Conservation (phyloP, 2,797 vertebrate genomes). For the Pangasius larnaudii region DNA sequence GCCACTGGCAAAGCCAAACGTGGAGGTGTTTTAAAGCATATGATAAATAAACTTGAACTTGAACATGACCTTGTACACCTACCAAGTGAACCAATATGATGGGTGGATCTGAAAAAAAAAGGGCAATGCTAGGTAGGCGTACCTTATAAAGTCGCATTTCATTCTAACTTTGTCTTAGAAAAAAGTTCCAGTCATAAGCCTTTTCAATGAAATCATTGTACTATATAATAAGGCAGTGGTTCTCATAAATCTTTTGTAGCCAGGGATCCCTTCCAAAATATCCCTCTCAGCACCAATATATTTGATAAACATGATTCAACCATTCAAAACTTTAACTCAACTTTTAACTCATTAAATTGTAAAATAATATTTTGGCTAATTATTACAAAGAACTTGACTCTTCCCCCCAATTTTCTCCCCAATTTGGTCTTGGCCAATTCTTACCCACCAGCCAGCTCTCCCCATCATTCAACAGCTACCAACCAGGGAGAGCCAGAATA, state of each 20-base stretch:
- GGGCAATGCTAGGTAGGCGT: background rate
- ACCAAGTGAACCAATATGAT: background rate
- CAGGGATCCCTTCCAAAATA: background rate
- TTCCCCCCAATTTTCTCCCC: background rate
- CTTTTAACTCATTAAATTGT: background rate
- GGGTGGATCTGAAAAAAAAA: background rate
- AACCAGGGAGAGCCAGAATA: background rate
- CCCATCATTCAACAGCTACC: background rate
- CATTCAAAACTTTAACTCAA: background rate
- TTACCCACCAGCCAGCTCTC: background rate
- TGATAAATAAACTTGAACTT: conserved; percentile 1
- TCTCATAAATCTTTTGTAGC: background rate
- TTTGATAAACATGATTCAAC: background rate
- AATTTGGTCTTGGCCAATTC: background rate
- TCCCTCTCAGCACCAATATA: background rate
- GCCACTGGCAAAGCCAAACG: background rate
- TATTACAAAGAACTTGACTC: background rate
- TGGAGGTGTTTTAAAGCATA: background rate
- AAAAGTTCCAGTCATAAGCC: background rate
- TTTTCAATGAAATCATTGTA: background rate
- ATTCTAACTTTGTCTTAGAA: background rate
- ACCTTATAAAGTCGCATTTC: background rate
- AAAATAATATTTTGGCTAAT: background rate
- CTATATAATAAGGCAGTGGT: background rate
- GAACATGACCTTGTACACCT: background rate